Conservation (phyloP, 2,797 vertebrate genomes). For the Mus minutoides region DNA sequence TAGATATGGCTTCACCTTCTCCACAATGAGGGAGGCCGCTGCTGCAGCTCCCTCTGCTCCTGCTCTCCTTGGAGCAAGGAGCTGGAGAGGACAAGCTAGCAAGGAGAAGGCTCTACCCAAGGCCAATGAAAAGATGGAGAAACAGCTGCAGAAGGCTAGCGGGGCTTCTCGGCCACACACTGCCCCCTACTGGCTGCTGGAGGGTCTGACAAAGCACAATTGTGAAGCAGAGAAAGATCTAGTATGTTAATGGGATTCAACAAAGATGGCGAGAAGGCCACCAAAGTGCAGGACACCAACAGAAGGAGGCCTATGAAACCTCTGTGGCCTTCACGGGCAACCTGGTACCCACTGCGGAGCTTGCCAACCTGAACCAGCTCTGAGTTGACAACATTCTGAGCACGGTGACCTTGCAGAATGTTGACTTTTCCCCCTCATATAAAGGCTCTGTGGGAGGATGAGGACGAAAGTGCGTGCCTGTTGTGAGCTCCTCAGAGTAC, state of each 20-base stretch:
- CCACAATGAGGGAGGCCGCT: not conserved
- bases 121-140: no score
- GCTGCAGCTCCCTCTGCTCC: not conserved
- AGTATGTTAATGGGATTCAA: no score
- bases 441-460: constrained; percentile 96
- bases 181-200: not conserved
- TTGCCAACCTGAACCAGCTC: constrained; percentile 96
- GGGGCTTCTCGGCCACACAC: not conserved
- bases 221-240: not conserved
- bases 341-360: constrained; percentile 93
- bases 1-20: not conserved
- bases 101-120: not conserved
- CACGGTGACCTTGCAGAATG: constrained; percentile 94
- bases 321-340: constrained; percentile 96
- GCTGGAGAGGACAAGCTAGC: no score
- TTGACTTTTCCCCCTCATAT: constrained; percentile 95
- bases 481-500: constrained; percentile 97
- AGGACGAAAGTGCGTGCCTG: constrained; percentile 93
- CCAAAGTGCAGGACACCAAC: constrained; percentile 98
- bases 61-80: not conserved
- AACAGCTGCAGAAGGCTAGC: no score
- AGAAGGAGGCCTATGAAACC: constrained; percentile 99
- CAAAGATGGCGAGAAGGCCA: constrained; percentile 95
- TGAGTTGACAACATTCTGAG: constrained; percentile 95
- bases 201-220: no score